Percentiles rank a stretch among this genome's conserved stretches.
phyloP scores from a whole-genome alignment of 1,140 invertebrate species.

The Cydia pomonella region DNA sequence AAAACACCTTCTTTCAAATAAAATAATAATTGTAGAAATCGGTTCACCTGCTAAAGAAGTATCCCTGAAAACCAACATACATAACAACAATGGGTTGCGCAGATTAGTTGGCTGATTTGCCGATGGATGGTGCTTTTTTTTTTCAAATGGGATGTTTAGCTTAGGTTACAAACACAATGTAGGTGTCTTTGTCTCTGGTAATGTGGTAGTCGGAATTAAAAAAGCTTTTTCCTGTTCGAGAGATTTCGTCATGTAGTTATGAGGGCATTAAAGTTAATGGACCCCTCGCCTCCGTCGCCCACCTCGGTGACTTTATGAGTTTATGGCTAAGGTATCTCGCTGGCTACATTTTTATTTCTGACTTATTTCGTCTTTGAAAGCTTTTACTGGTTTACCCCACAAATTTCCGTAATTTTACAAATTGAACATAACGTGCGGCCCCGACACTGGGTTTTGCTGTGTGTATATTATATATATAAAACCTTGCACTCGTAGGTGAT shows the following conservation, averaged over 20 bases:
- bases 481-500: neutral
- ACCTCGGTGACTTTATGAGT: constrained; percentile 55
- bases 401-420: constrained; percentile 31
- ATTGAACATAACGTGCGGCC: constrained; percentile 19
- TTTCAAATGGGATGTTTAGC: neutral
- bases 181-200: constrained; percentile 20
- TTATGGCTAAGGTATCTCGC: constrained; percentile 49
- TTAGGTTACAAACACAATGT: neutral
- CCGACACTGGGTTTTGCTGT: neutral
- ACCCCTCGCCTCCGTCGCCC: constrained; percentile 47
- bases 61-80: too few relatives aligned
- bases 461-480: neutral
- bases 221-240: constrained; percentile 65
- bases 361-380: constrained; percentile 36
- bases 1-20: too few relatives aligned
- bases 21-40: too few relatives aligned
- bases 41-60: too few relatives aligned
- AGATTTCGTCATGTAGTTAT: constrained; percentile 67
- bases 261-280: constrained; percentile 70
- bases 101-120: too few relatives aligned
- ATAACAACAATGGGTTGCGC: too few relatives aligned
- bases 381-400: constrained; percentile 24
- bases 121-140: too few relatives aligned
- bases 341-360: constrained; percentile 50
- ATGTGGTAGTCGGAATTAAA: constrained; percentile 52